Evolutionary conservation across 2,797 vertebrate species (phyloP).

Genomic region (Lacerta agilis): DNA sequence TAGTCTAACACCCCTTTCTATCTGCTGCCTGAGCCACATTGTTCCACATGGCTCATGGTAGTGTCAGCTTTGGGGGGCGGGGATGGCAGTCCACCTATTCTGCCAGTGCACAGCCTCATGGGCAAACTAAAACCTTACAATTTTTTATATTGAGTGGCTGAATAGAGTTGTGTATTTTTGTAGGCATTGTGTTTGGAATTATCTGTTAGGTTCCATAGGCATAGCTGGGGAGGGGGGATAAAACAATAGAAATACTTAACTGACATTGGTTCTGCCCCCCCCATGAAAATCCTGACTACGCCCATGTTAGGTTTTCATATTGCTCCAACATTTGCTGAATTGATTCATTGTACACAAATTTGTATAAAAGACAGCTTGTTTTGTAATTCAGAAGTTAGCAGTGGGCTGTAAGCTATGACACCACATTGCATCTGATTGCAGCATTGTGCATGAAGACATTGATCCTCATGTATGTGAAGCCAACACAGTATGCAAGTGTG

Average conservation of each 20-base stretch:
- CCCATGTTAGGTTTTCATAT: not conserved
- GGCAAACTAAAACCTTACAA: not conserved
- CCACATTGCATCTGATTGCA: not conserved
- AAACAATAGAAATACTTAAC: too few relatives aligned
- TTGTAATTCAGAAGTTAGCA: constrained; percentile 13
- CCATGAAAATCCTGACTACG: too few relatives aligned
- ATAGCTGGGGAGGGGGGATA: too few relatives aligned
- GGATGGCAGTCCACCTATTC: not conserved
- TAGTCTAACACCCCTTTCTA: too few relatives aligned
- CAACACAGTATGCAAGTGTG: too few relatives aligned
- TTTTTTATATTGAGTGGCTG: not conserved
- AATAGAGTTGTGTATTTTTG: not conserved
- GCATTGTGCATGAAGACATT: not conserved
- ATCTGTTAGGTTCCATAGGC: not conserved
- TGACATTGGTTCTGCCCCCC: too few relatives aligned
- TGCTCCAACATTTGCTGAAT: constrained; percentile 20
- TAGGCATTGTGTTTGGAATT: not conserved
- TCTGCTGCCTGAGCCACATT: too few relatives aligned
- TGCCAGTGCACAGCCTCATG: not conserved
- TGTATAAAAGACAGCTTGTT: not conserved
- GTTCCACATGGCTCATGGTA: too few relatives aligned
- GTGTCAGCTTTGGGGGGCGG: too few relatives aligned
- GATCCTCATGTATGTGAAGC: not conserved
- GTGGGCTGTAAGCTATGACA: not conserved
- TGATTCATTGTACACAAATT: not conserved